Percentiles rank a stretch among this genome's conserved stretches.
Conservation (phyloP, 2,113 vertebrate species). For the Caranx melampygus region DNA sequence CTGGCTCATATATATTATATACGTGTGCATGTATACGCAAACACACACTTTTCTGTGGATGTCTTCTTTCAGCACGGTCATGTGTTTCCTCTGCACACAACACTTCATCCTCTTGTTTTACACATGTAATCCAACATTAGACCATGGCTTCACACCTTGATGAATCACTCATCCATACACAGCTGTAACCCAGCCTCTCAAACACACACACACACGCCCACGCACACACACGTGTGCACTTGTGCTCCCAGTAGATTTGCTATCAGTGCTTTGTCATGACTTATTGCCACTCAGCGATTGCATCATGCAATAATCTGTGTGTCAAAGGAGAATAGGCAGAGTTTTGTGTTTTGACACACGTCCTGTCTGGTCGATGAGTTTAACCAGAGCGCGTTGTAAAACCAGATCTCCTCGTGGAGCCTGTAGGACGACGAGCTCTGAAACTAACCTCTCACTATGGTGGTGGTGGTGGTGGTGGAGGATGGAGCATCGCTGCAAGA, state of each 20-base stretch:
- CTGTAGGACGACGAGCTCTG: background rate
- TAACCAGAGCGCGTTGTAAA: background rate
- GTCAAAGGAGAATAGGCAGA: background rate
- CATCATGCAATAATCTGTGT: constrained; percentile 25
- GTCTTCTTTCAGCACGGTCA: constrained; percentile 20
- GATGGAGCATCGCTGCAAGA: background rate
- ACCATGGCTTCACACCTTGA: constrained; percentile 11
- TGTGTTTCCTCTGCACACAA: background rate
- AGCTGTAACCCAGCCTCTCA: constrained; percentile 1
- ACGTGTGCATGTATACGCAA: background rate
- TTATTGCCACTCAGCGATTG: constrained; percentile 5
- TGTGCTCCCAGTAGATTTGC: constrained; percentile 25
- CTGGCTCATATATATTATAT: background rate
- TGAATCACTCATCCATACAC: constrained; percentile 11
- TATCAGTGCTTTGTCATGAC: constrained; percentile 24
- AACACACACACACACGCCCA: background rate
- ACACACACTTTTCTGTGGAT: background rate
- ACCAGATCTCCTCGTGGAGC: background rate
- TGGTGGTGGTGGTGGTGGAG: background rate
- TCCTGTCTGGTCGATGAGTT: background rate
- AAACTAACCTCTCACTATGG: background rate
- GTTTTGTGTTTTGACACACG: background rate
- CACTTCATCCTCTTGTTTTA: background rate
- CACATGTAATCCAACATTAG: background rate
- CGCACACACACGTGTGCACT: constrained; percentile 8